Evolutionary conservation across 2,797 vertebrate species (phyloP), one percentile per base, ranked within the genome.

Genomic region (Darevskia mixta): DNA sequence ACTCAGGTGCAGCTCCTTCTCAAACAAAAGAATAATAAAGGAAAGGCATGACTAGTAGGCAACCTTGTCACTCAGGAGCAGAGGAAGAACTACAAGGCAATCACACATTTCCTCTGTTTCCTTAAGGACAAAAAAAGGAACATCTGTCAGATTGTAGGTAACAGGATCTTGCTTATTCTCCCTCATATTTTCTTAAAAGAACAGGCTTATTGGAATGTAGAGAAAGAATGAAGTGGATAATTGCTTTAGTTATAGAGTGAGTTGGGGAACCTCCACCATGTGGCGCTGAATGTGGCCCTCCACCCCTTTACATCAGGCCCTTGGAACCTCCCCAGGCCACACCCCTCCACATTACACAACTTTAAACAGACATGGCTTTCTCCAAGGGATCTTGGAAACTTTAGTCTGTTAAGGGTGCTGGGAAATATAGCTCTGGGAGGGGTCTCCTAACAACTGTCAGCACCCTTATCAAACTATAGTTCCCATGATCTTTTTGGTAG

Each of bases 91-190:
- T 79, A 41, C 85, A 83, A 13, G 1, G 69, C 89, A 92, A 85
- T 88, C 89, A 67, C 41, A 86, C 0, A 0, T n/a, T 91, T 90
- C 87, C 90, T 89, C 92, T 82, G 43, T 84, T 79, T 86, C 79
- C 83, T 90, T 92, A 93, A 93, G 91, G 91, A 92, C 87, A 89
- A 91, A 84, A 91, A 84, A 89, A 91, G 58, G 81, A 92, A 83
- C 91, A 94, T 93, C 88, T 95, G 90, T 81, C 87, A 89, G 18
- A 90, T 86, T 85, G 80, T 90, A 90, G 91, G 85, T 69, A 92
- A 89, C 25, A 91, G 86, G 81, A 88, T 7, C 61, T 61, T 23
- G 6, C 58, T 61, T 61, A 78, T 27, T 29, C 25, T 25, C 9
- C 2, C 25, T 15, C 29, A 11, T 73, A 15, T 73, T 38, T 35